phyloP scores from a whole-genome alignment of 2,888 invertebrate genomes.

The Anoplius nigerrimus region DNA sequence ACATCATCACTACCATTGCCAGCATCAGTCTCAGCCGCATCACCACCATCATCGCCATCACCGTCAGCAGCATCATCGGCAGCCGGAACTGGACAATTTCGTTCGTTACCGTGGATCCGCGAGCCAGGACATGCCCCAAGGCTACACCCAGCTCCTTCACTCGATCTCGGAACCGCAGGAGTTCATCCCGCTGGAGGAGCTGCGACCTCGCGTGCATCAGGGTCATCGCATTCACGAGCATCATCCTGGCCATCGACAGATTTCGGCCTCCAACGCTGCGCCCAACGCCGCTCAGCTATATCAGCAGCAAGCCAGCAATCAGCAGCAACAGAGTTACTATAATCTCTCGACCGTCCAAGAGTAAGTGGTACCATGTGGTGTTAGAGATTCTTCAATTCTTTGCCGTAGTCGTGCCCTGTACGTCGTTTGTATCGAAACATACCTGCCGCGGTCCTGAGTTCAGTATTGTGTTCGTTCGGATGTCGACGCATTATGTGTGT shows the following conservation, averaged over 20 bases:
- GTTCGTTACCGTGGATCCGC: conserved; percentile 47
- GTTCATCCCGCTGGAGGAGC: conserved; percentile 66
- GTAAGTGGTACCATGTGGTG: conserved; percentile 59
- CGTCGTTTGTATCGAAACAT: no score
- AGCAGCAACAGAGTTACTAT: conserved; percentile 60
- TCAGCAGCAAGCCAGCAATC: conserved; percentile 45
- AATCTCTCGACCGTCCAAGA: conserved; percentile 64
- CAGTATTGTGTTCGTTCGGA: no score
- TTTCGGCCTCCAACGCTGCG: conserved; percentile 37
- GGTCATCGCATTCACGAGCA: conserved; percentile 46
- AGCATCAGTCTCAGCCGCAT: conserved; percentile 25
- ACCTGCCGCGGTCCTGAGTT: no score
- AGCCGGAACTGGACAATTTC: conserved; percentile 49
- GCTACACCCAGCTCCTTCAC: conserved; percentile 67
- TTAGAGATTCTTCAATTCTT: no score
- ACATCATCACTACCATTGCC: conserved; percentile 19
- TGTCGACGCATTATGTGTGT: no score
- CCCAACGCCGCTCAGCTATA: conserved; percentile 44
- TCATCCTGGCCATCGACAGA: conserved; percentile 34
- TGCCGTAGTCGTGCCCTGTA: no score
- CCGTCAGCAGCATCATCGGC: conserved; percentile 24
- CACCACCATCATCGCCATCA: conserved; percentile 38
- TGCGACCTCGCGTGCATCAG: conserved; percentile 59
- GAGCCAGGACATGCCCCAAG: conserved; percentile 66
- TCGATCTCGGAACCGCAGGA: conserved; percentile 66